A percentile compares a stretch with the other conserved stretches of the same genome.
Conservation (phyloP, 2,797 vertebrate species). For the Lagodon rhomboides region DNA sequence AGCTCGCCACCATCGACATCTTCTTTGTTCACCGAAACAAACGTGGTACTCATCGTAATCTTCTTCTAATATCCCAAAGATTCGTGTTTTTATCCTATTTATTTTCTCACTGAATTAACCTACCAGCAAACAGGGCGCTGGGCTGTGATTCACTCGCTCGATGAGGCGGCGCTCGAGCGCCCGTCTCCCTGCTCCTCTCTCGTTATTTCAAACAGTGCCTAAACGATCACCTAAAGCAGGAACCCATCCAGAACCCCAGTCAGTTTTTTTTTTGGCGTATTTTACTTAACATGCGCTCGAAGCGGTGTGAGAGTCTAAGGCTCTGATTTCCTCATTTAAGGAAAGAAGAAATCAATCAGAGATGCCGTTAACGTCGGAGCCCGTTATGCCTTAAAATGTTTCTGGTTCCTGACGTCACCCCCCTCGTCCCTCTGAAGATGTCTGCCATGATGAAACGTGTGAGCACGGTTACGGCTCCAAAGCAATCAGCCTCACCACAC, state of each 20-base stretch:
- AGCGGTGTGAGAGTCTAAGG: constrained; percentile 36
- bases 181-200: constrained; percentile 45
- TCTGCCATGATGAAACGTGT: constrained; percentile 46
- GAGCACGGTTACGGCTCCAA: constrained; percentile 45
- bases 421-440: constrained; percentile 52
- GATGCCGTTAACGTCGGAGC: constrained; percentile 39
- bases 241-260: constrained; percentile 44
- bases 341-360: constrained; percentile 37
- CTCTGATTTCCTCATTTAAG: constrained; percentile 38
- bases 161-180: constrained; percentile 49
- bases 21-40: constrained; percentile 63
- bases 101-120: constrained; percentile 78
- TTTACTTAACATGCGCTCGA: constrained; percentile 37
- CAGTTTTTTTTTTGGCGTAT: constrained; percentile 15
- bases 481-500: constrained; percentile 68
- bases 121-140: constrained; percentile 74
- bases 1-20: constrained; percentile 58
- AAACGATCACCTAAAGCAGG: constrained; percentile 43
- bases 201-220: constrained; percentile 77
- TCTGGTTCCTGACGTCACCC: constrained; percentile 15
- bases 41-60: constrained; percentile 71
- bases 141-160: constrained; percentile 50
- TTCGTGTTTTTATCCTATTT: constrained; percentile 81
- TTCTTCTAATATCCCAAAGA: constrained; percentile 83
- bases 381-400: constrained; percentile 77